Percentiles rank a stretch among this genome's conserved stretches.
Evolutionary conservation across 2,797 vertebrate species (phyloP).

Genomic region (Psittacula echo): DNA sequence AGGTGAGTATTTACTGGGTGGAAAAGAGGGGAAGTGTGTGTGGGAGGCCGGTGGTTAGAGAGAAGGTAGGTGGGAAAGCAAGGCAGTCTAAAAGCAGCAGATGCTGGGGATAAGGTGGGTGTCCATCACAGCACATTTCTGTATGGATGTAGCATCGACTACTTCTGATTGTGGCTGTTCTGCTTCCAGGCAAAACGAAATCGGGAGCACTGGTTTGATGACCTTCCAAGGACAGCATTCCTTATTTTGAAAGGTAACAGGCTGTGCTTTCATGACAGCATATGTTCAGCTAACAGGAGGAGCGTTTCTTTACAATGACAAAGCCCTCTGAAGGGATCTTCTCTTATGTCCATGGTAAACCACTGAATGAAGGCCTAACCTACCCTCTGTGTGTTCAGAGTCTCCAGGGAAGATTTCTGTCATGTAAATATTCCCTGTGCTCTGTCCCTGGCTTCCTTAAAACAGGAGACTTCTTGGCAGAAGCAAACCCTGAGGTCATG

Average conservation of each 20-base stretch:
- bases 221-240: slow-evolving; percentile 92
- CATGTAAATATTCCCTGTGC: not conserved
- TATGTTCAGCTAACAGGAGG: not conserved
- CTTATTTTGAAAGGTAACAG: slow-evolving; percentile 94
- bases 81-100: not conserved
- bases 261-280: not conserved
- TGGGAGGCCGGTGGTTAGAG: not conserved
- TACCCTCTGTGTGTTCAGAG: not conserved
- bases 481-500: not conserved
- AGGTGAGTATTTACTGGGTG: slow-evolving; percentile 78
- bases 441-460: not conserved
- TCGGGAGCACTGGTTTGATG: slow-evolving; percentile 95
- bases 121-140: not conserved
- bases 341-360: not conserved
- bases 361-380: not conserved
- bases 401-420: not conserved
- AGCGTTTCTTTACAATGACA: not conserved
- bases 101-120: not conserved
- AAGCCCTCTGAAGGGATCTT: not conserved
- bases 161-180: not conserved
- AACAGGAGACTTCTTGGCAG: not conserved
- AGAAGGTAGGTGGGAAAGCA: not conserved
- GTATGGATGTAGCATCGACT: not conserved
- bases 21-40: not conserved
- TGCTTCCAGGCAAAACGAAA: slow-evolving; percentile 86